These are phyloP conservation scores for Echinometra lucunter DNA, from an alignment of 53 echinoderm and acorn worm genomes.

Conservation along the genomic window DNA sequence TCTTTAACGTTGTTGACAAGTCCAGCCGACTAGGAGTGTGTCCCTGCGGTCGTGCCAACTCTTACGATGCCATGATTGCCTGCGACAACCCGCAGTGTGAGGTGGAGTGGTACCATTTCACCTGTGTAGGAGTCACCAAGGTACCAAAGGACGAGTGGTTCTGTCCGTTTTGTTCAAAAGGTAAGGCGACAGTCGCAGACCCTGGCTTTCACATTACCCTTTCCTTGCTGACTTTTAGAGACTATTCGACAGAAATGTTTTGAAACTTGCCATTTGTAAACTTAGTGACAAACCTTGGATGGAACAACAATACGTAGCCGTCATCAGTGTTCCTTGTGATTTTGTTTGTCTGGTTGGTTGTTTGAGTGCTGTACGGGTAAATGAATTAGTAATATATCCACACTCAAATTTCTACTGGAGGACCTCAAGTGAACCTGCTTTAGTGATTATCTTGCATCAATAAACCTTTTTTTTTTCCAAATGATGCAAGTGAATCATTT, in stretches of 20 bases:
- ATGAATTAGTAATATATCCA: too few species aligned
- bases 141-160: constrained; percentile 66
- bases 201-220: background rate
- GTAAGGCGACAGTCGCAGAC: background rate
- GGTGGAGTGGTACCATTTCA: constrained; percentile 62
- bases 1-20: constrained; percentile 60
- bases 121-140: constrained; percentile 67
- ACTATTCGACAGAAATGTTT: background rate
- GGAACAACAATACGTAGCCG: background rate
- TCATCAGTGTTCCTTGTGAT: too few species aligned
- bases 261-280: background rate
- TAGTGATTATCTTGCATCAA: background rate
- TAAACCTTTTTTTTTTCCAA: background rate
- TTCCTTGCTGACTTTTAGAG: background rate
- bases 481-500: too few species aligned
- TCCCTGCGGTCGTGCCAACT: constrained; percentile 61
- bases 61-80: constrained; percentile 65
- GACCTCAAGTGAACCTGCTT: background rate
- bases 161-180: constrained; percentile 63
- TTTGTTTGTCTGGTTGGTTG: too few species aligned
- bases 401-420: background rate
- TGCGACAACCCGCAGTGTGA: constrained; percentile 56
- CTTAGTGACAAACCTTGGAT: background rate
- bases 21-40: constrained; percentile 47
- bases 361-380: too few species aligned